Evolutionary conservation across 2,113 vertebrate genomes (phyloP).

Genomic region (Chiloscyllium plagiosum): DNA sequence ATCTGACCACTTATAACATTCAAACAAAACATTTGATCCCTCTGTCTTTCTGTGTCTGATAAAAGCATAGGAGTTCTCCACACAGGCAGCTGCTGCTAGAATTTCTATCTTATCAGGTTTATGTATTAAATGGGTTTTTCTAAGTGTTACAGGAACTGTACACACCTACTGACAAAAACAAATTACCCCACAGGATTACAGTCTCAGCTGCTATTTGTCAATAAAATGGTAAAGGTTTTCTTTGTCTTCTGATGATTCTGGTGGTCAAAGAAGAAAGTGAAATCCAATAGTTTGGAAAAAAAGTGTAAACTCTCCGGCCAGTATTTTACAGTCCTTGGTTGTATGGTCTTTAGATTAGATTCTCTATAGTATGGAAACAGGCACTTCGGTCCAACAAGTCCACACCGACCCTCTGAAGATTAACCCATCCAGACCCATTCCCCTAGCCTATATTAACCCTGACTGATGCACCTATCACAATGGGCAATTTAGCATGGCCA

Average conservation of each 20-base stretch:
- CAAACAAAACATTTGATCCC: slow-evolving; percentile 19
- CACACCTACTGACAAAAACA: too few relatives aligned
- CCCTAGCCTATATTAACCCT: too few relatives aligned
- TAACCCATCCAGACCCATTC: too few relatives aligned
- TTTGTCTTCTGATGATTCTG: not conserved
- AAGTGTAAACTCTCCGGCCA: not conserved
- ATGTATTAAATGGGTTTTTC: not conserved
- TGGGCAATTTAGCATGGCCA: too few relatives aligned
- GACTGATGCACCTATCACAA: too few relatives aligned
- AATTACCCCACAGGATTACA: not conserved
- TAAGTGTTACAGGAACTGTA: not conserved
- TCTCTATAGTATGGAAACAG: too few relatives aligned
- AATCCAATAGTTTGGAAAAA: not conserved
- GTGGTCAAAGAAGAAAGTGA: not conserved
- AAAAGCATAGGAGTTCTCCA: not conserved
- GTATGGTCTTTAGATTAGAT: too few relatives aligned
- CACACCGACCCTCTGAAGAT: too few relatives aligned
- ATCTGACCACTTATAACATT: slow-evolving; percentile 12
- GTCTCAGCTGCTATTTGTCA: not conserved
- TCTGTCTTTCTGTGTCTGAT: not conserved
- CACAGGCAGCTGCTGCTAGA: not conserved
- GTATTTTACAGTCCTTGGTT: not conserved
- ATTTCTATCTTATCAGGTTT: slow-evolving; percentile 11
- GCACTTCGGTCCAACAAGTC: too few relatives aligned
- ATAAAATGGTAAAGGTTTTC: not conserved